Evolutionary conservation across 2,888 invertebrate species (phyloP).

Genomic region (Drosophila leonis): DNA sequence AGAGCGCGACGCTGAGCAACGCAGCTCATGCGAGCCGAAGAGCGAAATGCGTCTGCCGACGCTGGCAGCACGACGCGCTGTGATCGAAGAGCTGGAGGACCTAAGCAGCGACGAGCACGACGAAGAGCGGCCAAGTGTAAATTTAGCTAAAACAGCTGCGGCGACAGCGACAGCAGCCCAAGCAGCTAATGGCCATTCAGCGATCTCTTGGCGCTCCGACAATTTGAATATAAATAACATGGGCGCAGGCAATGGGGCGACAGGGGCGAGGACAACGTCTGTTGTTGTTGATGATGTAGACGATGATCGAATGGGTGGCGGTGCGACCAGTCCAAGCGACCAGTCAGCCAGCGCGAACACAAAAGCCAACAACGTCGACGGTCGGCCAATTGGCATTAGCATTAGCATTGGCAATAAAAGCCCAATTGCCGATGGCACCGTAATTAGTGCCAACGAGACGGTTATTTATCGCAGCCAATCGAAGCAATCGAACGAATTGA

Average conservation of each 20-base stretch:
- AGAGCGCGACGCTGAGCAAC: slow-evolving; percentile 18
- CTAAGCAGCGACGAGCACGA: slow-evolving; percentile 60
- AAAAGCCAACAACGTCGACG: slow-evolving; percentile 53
- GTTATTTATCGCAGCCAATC: slow-evolving; percentile 62
- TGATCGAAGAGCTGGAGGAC: slow-evolving; percentile 80
- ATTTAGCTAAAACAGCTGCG: slow-evolving; percentile 81
- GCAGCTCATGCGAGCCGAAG: slow-evolving; percentile 21
- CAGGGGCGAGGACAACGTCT: slow-evolving; percentile 55
- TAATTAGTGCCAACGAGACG: slow-evolving; percentile 55
- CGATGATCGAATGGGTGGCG: slow-evolving; percentile 56
- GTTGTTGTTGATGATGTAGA: slow-evolving; percentile 45
- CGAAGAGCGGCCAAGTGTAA: slow-evolving; percentile 61
- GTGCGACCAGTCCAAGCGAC: slow-evolving; percentile 79
- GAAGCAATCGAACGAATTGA: slow-evolving; percentile 58
- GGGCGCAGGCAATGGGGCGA: slow-evolving; percentile 65
- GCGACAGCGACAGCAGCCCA: slow-evolving; percentile 12
- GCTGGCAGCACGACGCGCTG: slow-evolving; percentile 57
- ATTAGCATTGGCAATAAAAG: slow-evolving; percentile 41
- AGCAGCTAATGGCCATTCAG: slow-evolving; percentile 65
- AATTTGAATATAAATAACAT: slow-evolving; percentile 76
- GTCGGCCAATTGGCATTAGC: slow-evolving; percentile 67
- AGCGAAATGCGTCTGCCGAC: slow-evolving; percentile 25
- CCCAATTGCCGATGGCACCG: slow-evolving; percentile 58
- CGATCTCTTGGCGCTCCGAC: slow-evolving; percentile 63
- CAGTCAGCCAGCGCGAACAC: slow-evolving; percentile 75